phyloP scores from a whole-genome alignment of 2,888 invertebrate species.

The Pheosia tremula region DNA sequence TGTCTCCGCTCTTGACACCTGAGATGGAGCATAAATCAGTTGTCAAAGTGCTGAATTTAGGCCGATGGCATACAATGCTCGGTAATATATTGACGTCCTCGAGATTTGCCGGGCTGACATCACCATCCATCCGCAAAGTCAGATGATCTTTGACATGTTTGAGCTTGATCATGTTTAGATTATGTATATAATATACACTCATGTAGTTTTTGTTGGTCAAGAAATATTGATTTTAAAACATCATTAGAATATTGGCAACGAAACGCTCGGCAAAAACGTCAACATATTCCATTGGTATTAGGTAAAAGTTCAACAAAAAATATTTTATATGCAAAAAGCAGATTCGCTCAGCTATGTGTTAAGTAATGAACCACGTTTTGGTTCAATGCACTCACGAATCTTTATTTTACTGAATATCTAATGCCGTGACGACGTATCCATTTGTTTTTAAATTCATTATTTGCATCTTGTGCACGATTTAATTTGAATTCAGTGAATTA shows the following conservation, averaged over 20 bases:
- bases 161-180: slow-evolving; percentile 54
- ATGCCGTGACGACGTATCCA: slow-evolving; percentile 68
- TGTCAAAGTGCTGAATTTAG: slow-evolving; percentile 73
- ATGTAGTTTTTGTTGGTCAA: slow-evolving; percentile 46
- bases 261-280: slow-evolving; percentile 62
- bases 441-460: slow-evolving; percentile 62
- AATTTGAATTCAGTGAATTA: slow-evolving; percentile 29
- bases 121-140: slow-evolving; percentile 49
- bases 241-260: slow-evolving; percentile 56
- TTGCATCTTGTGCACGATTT: slow-evolving; percentile 60
- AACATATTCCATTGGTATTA: slow-evolving; percentile 65
- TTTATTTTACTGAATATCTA: slow-evolving; percentile 71
- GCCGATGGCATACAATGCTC: slow-evolving; percentile 63
- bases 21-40: slow-evolving; percentile 75
- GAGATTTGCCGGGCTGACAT: slow-evolving; percentile 60
- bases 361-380: slow-evolving; percentile 80
- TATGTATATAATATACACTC: slow-evolving; percentile 45
- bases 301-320: slow-evolving; percentile 64
- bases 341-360: slow-evolving; percentile 67
- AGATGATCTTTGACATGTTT: slow-evolving; percentile 59
- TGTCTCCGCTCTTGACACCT: slow-evolving; percentile 73
- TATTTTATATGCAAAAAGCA: slow-evolving; percentile 67
- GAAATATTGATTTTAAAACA: slow-evolving; percentile 55
- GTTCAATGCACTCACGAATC: slow-evolving; percentile 81
- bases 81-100: slow-evolving; percentile 68